These are phyloP conservation scores for Drosophila pegasa DNA, from an alignment of 2,888 invertebrate genomes.

Conservation along the genomic window DNA sequence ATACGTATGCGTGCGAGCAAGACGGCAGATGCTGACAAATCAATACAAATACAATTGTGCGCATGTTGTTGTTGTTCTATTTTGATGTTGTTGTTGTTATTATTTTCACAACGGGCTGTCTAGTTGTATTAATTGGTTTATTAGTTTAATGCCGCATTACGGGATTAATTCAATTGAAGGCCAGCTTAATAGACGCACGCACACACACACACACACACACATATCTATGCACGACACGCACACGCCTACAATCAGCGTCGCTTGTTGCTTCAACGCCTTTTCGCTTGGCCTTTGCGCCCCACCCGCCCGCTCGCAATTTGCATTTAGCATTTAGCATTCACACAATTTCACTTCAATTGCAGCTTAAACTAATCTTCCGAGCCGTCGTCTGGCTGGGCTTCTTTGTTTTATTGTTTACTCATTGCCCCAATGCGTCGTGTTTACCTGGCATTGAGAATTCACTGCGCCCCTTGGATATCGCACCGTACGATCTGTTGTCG, in stretches of 20 bases:
- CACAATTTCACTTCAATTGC: constrained; percentile 61
- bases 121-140: constrained; percentile 58
- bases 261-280: constrained; percentile 66
- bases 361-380: constrained; percentile 59
- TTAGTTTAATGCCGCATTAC: constrained; percentile 62
- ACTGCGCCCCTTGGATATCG: constrained; percentile 83
- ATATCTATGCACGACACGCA: constrained; percentile 23
- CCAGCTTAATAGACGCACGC: constrained; percentile 47
- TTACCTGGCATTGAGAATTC: constrained; percentile 85
- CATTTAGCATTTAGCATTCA: constrained; percentile 45
- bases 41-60: constrained; percentile 53
- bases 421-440: constrained; percentile 40
- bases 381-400: constrained; percentile 29
- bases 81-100: constrained; percentile 9
- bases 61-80: constrained; percentile 11
- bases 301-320: too few relatives aligned
- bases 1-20: constrained; percentile 28
- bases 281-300: background rate
- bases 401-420: constrained; percentile 61
- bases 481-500: constrained; percentile 84
- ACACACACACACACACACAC: constrained; percentile 22
- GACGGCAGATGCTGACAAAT: constrained; percentile 52
- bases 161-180: constrained; percentile 71
- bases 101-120: constrained; percentile 48
- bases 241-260: constrained; percentile 52